Evolutionary conservation across 2,113 vertebrate genomes (phyloP).

Genomic region (Canis aureus): DNA sequence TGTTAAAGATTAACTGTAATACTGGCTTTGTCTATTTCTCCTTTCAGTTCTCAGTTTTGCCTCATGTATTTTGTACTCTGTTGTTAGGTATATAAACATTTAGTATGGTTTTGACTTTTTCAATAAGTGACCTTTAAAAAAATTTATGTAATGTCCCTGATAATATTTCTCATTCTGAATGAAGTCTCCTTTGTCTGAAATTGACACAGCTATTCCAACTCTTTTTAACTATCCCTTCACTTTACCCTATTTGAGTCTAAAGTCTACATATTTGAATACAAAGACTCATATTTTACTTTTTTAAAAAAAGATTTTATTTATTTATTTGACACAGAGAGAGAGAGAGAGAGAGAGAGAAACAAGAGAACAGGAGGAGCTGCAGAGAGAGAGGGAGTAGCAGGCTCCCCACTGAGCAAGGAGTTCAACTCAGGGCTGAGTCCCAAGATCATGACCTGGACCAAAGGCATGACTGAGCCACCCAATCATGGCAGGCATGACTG

Average conservation of each 20-base stretch:
- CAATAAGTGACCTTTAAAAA: neutral
- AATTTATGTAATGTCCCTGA: neutral
- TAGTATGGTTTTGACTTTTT: neutral
- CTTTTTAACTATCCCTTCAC: neutral
- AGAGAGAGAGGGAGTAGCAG: neutral
- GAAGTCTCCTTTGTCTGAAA: neutral
- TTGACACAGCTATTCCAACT: neutral
- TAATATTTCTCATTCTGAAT: neutral
- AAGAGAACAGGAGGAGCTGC: neutral
- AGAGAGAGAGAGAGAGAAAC: neutral
- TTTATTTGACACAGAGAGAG: neutral
- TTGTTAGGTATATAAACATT: neutral
- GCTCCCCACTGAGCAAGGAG: too few species aligned
- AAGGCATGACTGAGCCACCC: neutral
- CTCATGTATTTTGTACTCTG: neutral
- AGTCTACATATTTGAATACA: too few species aligned
- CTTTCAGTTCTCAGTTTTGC: neutral
- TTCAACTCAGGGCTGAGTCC: too few species aligned
- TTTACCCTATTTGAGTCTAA: neutral
- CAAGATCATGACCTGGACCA: neutral
- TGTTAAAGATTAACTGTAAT: neutral
- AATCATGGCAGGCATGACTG: too few species aligned
- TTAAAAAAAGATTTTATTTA: neutral
- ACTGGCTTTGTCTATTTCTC: neutral
- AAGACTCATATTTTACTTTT: neutral